Conservation (phyloP, 1,140 invertebrate genomes). For the Meloidogyne hapla region DNA sequence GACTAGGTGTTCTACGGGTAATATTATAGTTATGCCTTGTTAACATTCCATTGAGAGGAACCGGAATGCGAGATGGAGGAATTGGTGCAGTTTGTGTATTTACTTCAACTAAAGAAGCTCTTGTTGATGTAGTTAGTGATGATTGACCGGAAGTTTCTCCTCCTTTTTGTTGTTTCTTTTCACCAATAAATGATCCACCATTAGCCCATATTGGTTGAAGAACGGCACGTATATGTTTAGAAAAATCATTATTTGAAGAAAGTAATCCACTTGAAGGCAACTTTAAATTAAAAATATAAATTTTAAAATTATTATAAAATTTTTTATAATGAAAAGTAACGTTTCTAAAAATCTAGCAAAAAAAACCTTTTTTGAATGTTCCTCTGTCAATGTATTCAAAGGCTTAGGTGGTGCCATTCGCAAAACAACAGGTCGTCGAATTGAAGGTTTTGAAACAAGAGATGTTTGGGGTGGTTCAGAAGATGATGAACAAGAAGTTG, state of each 20-base stretch:
- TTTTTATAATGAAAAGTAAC: too few species aligned
- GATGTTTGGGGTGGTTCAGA: not conserved
- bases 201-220: not conserved
- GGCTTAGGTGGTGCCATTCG: not conserved
- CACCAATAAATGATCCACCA: not conserved
- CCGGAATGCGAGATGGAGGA: conserved; percentile 1
- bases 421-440: not conserved
- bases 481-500: not conserved
- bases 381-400: not conserved
- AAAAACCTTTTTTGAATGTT: not conserved
- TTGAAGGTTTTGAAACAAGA: not conserved
- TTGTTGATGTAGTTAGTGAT: not conserved
- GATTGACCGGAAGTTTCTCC: not conserved
- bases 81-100: not conserved
- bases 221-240: not conserved
- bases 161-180: not conserved
- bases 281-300: not conserved
- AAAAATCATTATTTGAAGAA: not conserved
- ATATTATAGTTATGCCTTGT: not conserved
- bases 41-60: not conserved
- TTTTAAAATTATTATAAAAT: too few species aligned
- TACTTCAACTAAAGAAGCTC: not conserved
- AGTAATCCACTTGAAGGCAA: not conserved
- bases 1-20: not conserved
- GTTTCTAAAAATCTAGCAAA: not conserved